Evolutionary conservation across 1,140 invertebrate genomes (phyloP), one percentile per base, ranked within the genome.

Genomic region (Idris sp.): DNA sequence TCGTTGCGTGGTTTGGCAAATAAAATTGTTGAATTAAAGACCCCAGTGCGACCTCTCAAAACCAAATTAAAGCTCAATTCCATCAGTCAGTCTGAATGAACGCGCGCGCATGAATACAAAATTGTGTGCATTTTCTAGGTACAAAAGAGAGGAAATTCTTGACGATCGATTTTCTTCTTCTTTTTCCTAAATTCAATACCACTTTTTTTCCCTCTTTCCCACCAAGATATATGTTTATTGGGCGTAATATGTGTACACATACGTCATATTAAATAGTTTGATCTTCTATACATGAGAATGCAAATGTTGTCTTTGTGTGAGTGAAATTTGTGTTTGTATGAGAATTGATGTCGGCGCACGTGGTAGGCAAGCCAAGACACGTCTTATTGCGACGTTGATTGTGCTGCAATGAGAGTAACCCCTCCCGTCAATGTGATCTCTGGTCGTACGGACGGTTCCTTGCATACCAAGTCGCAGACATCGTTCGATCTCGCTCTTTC

Each of bases 381-480:
- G 53, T 43, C 38, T 62, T 49, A 62, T 49, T 62, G 43, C 58
- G 44, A 40, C 58, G 44, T 36, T 11, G 64, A 49, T 71, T 46
- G 62, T 35, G 14, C 41, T 36, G 44, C 31, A 62, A 49, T 49
- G 58, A 35, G 36, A 15, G 10, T 2, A 25, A n/a, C 28, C 36
- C 30, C 10, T 4, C 28, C 15, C 30, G 22, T 80, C 71, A 78
- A 79, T 78, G 68, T 49, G 58, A 46, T 74, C 26, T 33, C 62
- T 49, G 28, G 54, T 44, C n/a, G n/a, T 59, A 56, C 65, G 35
- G 43, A 43, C 54, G 44, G 79, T 80, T 79, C 78, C 68, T 77
- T 28, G 46, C 74, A 58, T 79, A 76, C 74, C 67, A 44, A 53
- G 43, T 30, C 49, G 51, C 44, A 72, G 68, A 65, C 61, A 28